Percentiles rank a stretch among this genome's conserved stretches.
phyloP scores from a whole-genome alignment of 2,888 invertebrate genomes.

The Palloptera scutellata region DNA sequence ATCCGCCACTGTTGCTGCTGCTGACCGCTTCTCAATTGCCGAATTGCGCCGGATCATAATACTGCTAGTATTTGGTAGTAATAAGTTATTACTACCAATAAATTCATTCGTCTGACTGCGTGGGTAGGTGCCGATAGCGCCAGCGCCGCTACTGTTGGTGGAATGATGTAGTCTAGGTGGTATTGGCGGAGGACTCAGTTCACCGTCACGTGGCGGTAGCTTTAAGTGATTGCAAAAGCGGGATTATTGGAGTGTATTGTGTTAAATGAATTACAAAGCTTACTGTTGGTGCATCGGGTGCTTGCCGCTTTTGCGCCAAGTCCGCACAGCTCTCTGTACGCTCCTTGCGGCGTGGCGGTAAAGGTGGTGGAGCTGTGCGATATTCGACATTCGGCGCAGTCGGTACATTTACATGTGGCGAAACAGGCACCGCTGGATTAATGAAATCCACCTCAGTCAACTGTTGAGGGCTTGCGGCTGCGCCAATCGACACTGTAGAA shows the following conservation, averaged over 20 bases:
- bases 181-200: slow-evolving; percentile 73
- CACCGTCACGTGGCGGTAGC: slow-evolving; percentile 75
- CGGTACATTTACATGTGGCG: slow-evolving; percentile 65
- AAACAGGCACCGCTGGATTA: slow-evolving; percentile 56
- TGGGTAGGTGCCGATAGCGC: slow-evolving; percentile 39
- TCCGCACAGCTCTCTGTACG: slow-evolving; percentile 59
- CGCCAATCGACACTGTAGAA: slow-evolving; percentile 11
- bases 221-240: slow-evolving; percentile 46
- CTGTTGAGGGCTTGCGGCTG: slow-evolving; percentile 48
- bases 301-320: slow-evolving; percentile 67
- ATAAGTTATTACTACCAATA: slow-evolving; percentile 64
- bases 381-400: slow-evolving; percentile 53
- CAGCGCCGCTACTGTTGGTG: slow-evolving; percentile 16
- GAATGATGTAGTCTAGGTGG: slow-evolving; percentile 67
- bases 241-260: background rate
- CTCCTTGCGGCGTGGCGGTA: slow-evolving; percentile 61
- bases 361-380: slow-evolving; percentile 60
- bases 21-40: slow-evolving; percentile 60
- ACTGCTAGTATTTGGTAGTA: slow-evolving; percentile 68
- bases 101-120: slow-evolving; percentile 52
- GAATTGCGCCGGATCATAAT: slow-evolving; percentile 69
- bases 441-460: slow-evolving; percentile 47
- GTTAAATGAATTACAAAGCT: slow-evolving; percentile 29
- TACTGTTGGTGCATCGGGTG: slow-evolving; percentile 72
- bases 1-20: slow-evolving; percentile 26